Evolutionary conservation across 2,113 vertebrate genomes (phyloP).

Genomic region (Boulengeromyrus knoepffleri): DNA sequence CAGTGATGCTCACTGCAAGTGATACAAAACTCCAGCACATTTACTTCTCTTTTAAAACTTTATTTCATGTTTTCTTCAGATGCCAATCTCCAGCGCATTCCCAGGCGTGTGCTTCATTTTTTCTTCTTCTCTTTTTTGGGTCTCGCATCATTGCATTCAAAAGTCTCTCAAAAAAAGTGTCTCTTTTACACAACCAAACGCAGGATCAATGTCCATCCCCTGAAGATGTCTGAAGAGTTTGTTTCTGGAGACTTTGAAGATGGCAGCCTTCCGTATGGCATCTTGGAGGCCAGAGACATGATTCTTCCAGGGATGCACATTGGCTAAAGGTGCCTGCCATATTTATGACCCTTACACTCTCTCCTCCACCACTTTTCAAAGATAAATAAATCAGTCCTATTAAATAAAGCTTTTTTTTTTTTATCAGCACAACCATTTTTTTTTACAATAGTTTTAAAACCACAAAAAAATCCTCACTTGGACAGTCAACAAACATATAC

Average conservation of each 20-base stretch:
- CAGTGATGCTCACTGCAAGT: not conserved
- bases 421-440: constrained; percentile 52
- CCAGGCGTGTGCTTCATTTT: constrained; percentile 53
- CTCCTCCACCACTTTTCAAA: constrained; percentile 47
- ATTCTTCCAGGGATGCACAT: constrained; percentile 26
- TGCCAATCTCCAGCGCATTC: constrained; percentile 64
- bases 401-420: constrained; percentile 59
- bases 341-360: constrained; percentile 32
- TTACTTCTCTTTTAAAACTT: constrained; percentile 50
- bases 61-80: constrained; percentile 57
- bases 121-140: constrained; percentile 15
- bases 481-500: constrained; percentile 66
- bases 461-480: constrained; percentile 58
- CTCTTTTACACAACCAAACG: constrained; percentile 22
- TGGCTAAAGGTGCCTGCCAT: constrained; percentile 35
- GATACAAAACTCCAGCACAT: not conserved
- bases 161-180: constrained; percentile 19
- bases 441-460: constrained; percentile 49
- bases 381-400: constrained; percentile 47
- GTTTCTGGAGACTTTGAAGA: not conserved
- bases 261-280: not conserved
- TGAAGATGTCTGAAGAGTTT: constrained; percentile 13
- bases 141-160: constrained; percentile 42
- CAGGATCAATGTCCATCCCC: constrained; percentile 13
- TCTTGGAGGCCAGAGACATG: constrained; percentile 18